Evolutionary conservation across 1,140 invertebrate species (phyloP).

Genomic region (Chironomus striatipennis): DNA sequence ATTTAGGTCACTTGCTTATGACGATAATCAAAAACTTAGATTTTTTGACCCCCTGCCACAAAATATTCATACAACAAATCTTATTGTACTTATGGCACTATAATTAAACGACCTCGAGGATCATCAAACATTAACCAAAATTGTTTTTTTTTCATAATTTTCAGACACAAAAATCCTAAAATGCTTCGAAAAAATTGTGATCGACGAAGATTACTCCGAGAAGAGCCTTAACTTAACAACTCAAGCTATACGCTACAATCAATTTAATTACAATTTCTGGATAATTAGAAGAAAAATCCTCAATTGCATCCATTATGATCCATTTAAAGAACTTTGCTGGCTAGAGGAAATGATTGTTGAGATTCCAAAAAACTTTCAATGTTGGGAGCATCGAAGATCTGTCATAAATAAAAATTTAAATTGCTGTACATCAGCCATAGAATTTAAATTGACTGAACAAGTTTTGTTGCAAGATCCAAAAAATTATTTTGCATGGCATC

Average conservation of each 20-base stretch:
- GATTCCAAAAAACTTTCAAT: slow-evolving; percentile 91
- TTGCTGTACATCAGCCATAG: slow-evolving; percentile 44
- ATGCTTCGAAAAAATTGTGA: not conserved
- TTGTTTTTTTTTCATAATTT: too few species aligned
- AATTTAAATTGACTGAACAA: slow-evolving; percentile 68
- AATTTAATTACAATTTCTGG: not conserved
- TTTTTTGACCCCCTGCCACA: too few species aligned
- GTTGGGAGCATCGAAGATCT: not conserved
- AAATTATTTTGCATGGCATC: slow-evolving; percentile 98
- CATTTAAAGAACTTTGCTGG: slow-evolving; percentile 72
- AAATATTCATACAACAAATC: too few species aligned
- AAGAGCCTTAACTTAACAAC: not conserved
- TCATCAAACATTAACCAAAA: too few species aligned
- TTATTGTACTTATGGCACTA: too few species aligned
- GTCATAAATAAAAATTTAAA: not conserved
- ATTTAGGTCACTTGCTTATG: too few species aligned
- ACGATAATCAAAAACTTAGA: too few species aligned
- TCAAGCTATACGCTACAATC: not conserved
- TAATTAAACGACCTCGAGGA: too few species aligned
- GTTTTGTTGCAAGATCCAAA: slow-evolving; percentile 79
- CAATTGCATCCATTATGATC: slow-evolving; percentile 64
- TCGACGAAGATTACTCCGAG: not conserved
- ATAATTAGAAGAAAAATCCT: slow-evolving; percentile 66
- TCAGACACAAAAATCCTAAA: not conserved
- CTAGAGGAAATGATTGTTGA: slow-evolving; percentile 67